A percentile compares a stretch with the other conserved stretches of the same genome.
Evolutionary conservation across 37 sponge, comb jelly and placozoan species (phyloP).

Genomic region (Aplysina aerophoba): DNA sequence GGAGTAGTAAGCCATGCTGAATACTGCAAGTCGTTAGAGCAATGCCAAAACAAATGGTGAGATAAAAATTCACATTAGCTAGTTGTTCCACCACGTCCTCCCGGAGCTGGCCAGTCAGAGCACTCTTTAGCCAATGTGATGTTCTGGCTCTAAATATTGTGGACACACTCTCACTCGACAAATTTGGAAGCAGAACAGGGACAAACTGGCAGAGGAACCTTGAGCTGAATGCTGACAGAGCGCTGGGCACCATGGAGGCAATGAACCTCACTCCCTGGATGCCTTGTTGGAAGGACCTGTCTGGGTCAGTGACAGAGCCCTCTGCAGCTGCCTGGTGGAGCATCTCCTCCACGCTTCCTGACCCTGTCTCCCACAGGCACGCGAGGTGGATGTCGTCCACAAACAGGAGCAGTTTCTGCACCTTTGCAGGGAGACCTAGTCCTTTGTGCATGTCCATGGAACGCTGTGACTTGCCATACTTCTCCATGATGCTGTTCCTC

Average conservation of each 20-base stretch:
- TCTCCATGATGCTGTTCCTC: slow-evolving; percentile 29
- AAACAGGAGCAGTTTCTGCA: slow-evolving; percentile 33
- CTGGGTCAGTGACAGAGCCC: slow-evolving; percentile 18
- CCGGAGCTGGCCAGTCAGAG: background rate
- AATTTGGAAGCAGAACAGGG: background rate
- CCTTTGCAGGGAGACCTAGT: background rate
- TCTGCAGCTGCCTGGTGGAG: slow-evolving; percentile 27
- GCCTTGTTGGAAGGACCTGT: slow-evolving; percentile 20
- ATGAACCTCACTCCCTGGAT: slow-evolving; percentile 41
- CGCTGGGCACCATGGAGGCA: slow-evolving; percentile 29
- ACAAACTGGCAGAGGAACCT: slow-evolving; percentile 30
- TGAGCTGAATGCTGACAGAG: slow-evolving; percentile 14
- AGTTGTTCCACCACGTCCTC: background rate
- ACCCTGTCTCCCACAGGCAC: background rate
- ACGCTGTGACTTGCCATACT: background rate
- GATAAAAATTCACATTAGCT: background rate
- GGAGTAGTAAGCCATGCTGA: too few relatives aligned
- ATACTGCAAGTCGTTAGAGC: too few relatives aligned
- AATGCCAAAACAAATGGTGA: too few relatives aligned
- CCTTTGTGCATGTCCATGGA: background rate
- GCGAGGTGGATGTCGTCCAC: slow-evolving; percentile 72
- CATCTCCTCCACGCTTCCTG: slow-evolving; percentile 20
- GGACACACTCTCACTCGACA: slow-evolving; percentile 29
- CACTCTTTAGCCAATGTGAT: background rate
- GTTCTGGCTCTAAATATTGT: background rate